Evolutionary conservation across 2,113 vertebrate species (phyloP), one percentile per base, ranked within the genome.

Genomic region (Bagarius yarrelli): DNA sequence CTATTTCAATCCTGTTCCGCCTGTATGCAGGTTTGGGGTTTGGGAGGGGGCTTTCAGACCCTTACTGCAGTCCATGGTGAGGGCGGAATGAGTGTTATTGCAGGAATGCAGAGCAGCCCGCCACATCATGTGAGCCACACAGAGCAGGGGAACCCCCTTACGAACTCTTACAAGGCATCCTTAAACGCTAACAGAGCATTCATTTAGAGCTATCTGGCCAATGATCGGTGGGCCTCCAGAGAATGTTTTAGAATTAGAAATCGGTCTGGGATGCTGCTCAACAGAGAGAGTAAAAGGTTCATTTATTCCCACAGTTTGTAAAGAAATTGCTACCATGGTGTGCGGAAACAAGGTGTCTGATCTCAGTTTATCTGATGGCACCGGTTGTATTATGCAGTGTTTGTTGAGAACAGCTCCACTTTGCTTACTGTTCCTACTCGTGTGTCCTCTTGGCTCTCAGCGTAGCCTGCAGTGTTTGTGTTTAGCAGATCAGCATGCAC

Each of bases 71-170:
- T 77, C 80, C 59, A 85, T 83, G 72, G 72, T 72, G 50, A 44
- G 53, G 79, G n/a, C 78, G 83, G 84, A 86, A 79, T 81, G 70
- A 83, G 56, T 60, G 71, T 76, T 76, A 83, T 77, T 78, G 81
- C 86, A 76, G 53, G 83, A 87, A 86, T 87, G 71, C 25, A 67
- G 67, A 73, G 78, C 76, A 64, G 80, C 59, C 78, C 56, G 78
- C 77, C 77, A 80, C 52, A 78, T 82, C 82, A 84, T 80, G 73
- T 85, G 75, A 72, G 60, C 12, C 67, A 76, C 72, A 70, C 57
- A 76, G 40, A 81, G 34, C 36, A 30, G 50, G 64, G 56, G 67
- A 79, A 76, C 57, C 84, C 78, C 84, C 81, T 57, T 73, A 4
- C n/a, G 36, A 66, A 83, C 77, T 77, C 47, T 30, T 55, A 44